Percentiles rank a stretch among this genome's conserved stretches.
phyloP scores from a whole-genome alignment of 2,113 vertebrate genomes.

The Sarotherodon lohbergeri region DNA sequence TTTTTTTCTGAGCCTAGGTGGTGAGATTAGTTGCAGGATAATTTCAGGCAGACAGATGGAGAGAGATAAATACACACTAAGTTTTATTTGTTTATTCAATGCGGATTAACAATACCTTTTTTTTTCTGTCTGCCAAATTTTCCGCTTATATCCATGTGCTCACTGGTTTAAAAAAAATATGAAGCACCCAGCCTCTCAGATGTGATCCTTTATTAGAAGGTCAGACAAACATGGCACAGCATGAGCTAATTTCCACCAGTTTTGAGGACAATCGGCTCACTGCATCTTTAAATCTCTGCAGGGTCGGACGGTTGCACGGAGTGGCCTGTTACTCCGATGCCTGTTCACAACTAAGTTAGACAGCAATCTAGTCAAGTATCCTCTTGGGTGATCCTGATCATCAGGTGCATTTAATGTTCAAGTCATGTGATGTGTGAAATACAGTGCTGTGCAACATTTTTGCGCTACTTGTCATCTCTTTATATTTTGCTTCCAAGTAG shows the following conservation, averaged over 20 bases:
- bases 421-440: neutral
- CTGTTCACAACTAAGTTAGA: neutral
- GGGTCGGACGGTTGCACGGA: slow-evolving; percentile 11
- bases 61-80: slow-evolving; percentile 15
- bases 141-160: slow-evolving; percentile 11
- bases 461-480: neutral
- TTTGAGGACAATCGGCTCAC: slow-evolving; percentile 33
- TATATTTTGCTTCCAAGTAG: neutral
- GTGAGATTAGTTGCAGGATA: slow-evolving; percentile 21
- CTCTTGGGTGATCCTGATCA: neutral
- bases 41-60: slow-evolving; percentile 47
- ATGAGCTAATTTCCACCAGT: slow-evolving; percentile 45
- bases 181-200: neutral
- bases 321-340: slow-evolving; percentile 10
- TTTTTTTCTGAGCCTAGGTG: neutral
- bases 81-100: slow-evolving; percentile 33
- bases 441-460: neutral
- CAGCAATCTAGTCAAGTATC: neutral
- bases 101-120: slow-evolving; percentile 28
- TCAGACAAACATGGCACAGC: slow-evolving; percentile 23
- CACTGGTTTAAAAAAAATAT: slow-evolving; percentile 19
- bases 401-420: neutral
- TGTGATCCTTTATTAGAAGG: slow-evolving; percentile 36
- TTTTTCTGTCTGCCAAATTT: neutral
- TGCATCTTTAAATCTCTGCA: slow-evolving; percentile 31